Conservation (phyloP, 2,888 invertebrate genomes). For the Andricus curvator region DNA sequence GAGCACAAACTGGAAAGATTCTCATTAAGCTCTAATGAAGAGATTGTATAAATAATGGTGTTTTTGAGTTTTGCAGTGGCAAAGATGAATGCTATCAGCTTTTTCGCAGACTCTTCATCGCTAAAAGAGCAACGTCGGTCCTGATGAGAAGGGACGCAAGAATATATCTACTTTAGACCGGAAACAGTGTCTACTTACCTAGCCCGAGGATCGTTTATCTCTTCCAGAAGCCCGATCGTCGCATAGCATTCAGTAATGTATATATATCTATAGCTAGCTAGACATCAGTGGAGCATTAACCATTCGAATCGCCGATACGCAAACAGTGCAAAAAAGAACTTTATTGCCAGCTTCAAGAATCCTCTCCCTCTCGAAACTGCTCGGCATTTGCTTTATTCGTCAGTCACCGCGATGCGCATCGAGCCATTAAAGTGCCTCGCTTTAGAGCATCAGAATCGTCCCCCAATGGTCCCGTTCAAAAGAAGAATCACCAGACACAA, state of each 20-base stretch:
- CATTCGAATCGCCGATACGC: conserved; percentile 54
- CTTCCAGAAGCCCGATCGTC: conserved; percentile 51
- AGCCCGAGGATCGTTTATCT: conserved; percentile 55
- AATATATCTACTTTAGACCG: conserved; percentile 51
- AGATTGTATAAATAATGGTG: conserved; percentile 7
- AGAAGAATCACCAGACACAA: conserved; percentile 6
- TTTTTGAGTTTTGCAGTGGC: background rate
- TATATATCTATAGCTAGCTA: conserved; percentile 39
- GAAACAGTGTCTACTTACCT: conserved; percentile 51
- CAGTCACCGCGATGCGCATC: conserved; percentile 46
- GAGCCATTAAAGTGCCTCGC: conserved; percentile 55
- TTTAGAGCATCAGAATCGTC: conserved; percentile 16
- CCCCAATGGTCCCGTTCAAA: background rate
- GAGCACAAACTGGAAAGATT: background rate
- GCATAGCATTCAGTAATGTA: conserved; percentile 7
- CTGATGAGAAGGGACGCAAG: conserved; percentile 50
- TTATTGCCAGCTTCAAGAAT: conserved; percentile 53
- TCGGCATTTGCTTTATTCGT: conserved; percentile 59
- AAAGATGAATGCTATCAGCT: background rate
- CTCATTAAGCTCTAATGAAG: background rate
- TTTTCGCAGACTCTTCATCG: background rate
- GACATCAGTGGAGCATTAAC: conserved; percentile 52
- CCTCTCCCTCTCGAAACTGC: conserved; percentile 37
- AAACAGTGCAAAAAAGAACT: conserved; percentile 52
- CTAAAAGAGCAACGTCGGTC: conserved; percentile 15